Percentiles rank a stretch among this genome's conserved stretches.
These are phyloP conservation scores for Tubulanus polymorphus DNA, from an alignment of 2,888 invertebrate genomes.

Conservation along the genomic window DNA sequence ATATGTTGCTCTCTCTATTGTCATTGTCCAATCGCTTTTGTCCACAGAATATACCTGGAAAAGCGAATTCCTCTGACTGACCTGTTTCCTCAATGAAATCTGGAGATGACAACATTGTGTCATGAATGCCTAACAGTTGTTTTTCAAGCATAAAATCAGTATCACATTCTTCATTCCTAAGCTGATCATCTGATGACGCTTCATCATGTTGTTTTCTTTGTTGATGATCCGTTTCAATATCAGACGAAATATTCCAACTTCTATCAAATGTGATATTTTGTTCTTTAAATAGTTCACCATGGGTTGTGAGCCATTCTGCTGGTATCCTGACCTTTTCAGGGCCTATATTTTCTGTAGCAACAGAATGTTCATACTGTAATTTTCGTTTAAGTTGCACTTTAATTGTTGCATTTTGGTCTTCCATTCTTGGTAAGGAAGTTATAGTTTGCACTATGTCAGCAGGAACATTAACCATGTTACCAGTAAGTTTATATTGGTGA, in stretches of 20 bases:
- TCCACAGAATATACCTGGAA: neutral
- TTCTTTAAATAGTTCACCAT: neutral
- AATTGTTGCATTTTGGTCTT: conserved; percentile 19
- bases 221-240: neutral
- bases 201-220: neutral
- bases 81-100: conserved; percentile 15
- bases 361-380: conserved; percentile 19
- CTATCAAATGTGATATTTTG: neutral
- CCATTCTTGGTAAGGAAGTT: conserved; percentile 1
- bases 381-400: conserved; percentile 17
- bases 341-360: conserved; percentile 17
- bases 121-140: no score
- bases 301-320: conserved; percentile 10
- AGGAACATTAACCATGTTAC: neutral
- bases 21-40: neutral
- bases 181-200: neutral
- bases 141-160: no score
- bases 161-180: neutral
- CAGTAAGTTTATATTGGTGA: conserved; percentile 2
- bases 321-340: conserved; percentile 14
- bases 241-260: neutral
- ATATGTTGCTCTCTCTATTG: neutral
- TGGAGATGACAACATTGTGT: conserved; percentile 15
- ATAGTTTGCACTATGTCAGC: neutral
- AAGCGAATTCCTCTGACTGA: conserved; percentile 14